phyloP scores from a whole-genome alignment of 1,140 invertebrate genomes.

The Drosophila albomicans region DNA sequence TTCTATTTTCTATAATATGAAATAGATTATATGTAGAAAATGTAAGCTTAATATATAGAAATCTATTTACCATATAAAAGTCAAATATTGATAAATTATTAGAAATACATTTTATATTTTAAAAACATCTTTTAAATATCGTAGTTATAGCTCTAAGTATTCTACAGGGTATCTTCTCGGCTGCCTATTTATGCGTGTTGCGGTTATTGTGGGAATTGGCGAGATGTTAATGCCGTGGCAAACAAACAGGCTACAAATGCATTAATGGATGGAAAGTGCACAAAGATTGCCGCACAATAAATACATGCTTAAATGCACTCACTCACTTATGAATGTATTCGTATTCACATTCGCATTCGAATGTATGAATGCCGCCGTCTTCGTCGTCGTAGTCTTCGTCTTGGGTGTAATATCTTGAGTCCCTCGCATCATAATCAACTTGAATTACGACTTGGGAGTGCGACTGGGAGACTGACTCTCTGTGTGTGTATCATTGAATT shows the following conservation, averaged over 20 bases:
- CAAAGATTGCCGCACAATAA: slow-evolving; percentile 36
- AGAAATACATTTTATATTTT: too few relatives aligned
- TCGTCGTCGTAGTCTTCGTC: too few relatives aligned
- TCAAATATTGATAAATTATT: too few relatives aligned
- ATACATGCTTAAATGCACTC: slow-evolving; percentile 22
- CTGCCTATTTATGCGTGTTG: neutral
- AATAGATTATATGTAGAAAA: too few relatives aligned
- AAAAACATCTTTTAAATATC: too few relatives aligned
- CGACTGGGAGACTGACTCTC: neutral
- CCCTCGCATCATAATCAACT: slow-evolving; percentile 33
- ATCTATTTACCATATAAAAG: too few relatives aligned
- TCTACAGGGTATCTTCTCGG: slow-evolving; percentile 6
- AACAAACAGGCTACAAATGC: slow-evolving; percentile 35
- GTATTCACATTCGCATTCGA: neutral
- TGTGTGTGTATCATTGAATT: slow-evolving; percentile 29
- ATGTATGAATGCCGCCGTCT: neutral
- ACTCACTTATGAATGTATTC: slow-evolving; percentile 12
- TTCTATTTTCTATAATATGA: too few relatives aligned
- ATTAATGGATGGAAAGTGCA: slow-evolving; percentile 56
- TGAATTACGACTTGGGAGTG: slow-evolving; percentile 33
- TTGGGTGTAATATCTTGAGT: slow-evolving; percentile 15
- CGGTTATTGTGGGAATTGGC: slow-evolving; percentile 30
- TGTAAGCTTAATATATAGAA: too few relatives aligned
- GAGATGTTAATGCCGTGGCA: slow-evolving; percentile 22
- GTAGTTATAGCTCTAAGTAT: neutral